Conservation (phyloP, 2,113 vertebrate genomes). For the Rhinopomastus cyanomelas region DNA sequence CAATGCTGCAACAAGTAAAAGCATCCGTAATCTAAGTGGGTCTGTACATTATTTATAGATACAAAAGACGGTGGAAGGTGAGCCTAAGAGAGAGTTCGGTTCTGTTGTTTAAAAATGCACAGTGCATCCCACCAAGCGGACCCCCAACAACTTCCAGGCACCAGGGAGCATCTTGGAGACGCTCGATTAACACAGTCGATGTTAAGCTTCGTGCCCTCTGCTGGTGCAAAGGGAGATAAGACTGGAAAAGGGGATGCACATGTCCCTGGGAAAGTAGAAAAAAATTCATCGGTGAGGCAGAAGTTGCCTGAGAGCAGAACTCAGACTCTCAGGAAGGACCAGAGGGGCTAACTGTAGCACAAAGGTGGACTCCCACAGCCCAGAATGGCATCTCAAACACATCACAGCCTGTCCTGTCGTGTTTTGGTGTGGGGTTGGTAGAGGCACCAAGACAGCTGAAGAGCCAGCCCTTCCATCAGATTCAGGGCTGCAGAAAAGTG, state of each 20-base stretch:
- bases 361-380: not conserved
- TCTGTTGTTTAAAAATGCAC: not conserved
- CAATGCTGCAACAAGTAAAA: not conserved
- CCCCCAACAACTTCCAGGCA: not conserved
- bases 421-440: not conserved
- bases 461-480: not conserved
- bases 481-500: not conserved
- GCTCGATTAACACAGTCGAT: not conserved
- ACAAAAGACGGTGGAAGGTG: not conserved
- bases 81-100: not conserved
- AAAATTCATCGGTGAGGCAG: not conserved
- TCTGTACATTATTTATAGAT: not conserved
- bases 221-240: not conserved
- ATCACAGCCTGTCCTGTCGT: fast-evolving
- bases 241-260: not conserved
- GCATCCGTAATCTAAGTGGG: not conserved
- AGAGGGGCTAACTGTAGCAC: fast-evolving
- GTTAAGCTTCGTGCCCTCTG: not conserved
- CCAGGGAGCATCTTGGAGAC: not conserved
- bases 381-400: not conserved
- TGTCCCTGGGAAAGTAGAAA: not conserved
- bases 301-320: not conserved
- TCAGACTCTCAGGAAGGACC: fast-evolving
- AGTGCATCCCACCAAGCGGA: not conserved
- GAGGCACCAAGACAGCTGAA: not conserved